Conservation (phyloP, 2,113 vertebrate species). For the Neotragus pygmaeus region DNA sequence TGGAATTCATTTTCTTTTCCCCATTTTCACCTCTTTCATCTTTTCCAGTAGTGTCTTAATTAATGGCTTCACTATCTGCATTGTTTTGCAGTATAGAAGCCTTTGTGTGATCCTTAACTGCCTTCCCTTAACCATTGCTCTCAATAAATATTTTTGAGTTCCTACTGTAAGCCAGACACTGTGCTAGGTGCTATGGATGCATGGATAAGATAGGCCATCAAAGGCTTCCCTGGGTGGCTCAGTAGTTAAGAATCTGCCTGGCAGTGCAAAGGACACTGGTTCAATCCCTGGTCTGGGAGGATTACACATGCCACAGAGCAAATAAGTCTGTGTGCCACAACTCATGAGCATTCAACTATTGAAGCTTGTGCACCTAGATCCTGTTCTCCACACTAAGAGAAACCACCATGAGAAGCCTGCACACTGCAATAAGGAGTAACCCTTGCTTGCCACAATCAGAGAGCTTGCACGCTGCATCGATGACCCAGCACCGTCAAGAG, state of each 20-base stretch:
- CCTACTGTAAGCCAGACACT: not conserved
- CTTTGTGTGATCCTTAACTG: not conserved
- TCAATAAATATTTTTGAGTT: not conserved
- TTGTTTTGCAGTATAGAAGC: not conserved
- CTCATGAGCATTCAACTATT: not conserved
- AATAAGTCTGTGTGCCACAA: not conserved
- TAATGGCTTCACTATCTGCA: not conserved
- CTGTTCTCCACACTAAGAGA: not conserved
- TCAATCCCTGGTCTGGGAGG: not conserved
- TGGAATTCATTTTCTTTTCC: not conserved
- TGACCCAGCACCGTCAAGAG: not conserved
- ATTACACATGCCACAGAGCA: not conserved
- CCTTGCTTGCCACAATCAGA: not conserved
- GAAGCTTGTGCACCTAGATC: not conserved
- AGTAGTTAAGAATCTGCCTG: not conserved
- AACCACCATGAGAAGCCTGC: not conserved
- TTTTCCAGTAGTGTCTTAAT: not conserved
- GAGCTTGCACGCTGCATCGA: fast-evolving
- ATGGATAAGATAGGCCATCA: not conserved
- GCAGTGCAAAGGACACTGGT: not conserved
- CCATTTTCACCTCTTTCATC: not conserved
- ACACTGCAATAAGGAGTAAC: not conserved
- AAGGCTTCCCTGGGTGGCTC: not conserved
- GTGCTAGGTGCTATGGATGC: not conserved
- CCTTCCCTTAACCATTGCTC: not conserved